Evolutionary conservation across 2,888 invertebrate species (phyloP), one percentile per base, ranked within the genome.

Genomic region (Stenotaenia linearis): DNA sequence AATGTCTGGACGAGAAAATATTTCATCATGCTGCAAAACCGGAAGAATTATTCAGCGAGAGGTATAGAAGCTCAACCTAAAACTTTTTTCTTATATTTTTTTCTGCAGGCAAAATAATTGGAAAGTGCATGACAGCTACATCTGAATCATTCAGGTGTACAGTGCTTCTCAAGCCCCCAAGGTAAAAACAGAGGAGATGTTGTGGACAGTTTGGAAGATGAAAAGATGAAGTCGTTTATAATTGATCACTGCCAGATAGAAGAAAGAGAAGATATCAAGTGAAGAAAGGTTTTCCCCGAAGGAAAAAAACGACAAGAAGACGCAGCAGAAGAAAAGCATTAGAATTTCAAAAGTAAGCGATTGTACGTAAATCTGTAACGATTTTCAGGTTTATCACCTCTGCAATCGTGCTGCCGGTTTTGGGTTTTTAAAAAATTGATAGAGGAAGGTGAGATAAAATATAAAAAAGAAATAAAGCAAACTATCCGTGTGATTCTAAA

Each of bases 201-300:
- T 61, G 61, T 61, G 61, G 61, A 61, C 61, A 61, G 61, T 61
- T 61, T 61, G 61, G 61, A 61, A 61, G 61, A 61, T 61, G 61
- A 61, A 61, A 61, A 61, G 61, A 61, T 61, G 61, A 61, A 61
- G 61, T 61, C 61, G 61, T 61, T 61, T 61, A 61, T 61, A 61
- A 61, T 61, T 61, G 61, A 61, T 61, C 61, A 61, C 61, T 61
- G 23, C 61, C 61, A 61, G 61, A 61, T 61, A 61, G 25, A 61
- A 25, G 61, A 25, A 25, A 61, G 28, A 61, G 25, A 12, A 61
- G 61, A 61, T 25, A 25, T 61, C 25, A 61, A 61, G 61, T 23
- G 61, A 23, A 25, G 61, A 61, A 61, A 61, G 61, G 61, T 61
- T 61, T 10, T 61, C 61, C 61, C 56, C 15, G 25, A 25, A 25